Percentiles rank a stretch among this genome's conserved stretches.
phyloP scores from a whole-genome alignment of 2,888 invertebrate species.

The Villa cingulata region DNA sequence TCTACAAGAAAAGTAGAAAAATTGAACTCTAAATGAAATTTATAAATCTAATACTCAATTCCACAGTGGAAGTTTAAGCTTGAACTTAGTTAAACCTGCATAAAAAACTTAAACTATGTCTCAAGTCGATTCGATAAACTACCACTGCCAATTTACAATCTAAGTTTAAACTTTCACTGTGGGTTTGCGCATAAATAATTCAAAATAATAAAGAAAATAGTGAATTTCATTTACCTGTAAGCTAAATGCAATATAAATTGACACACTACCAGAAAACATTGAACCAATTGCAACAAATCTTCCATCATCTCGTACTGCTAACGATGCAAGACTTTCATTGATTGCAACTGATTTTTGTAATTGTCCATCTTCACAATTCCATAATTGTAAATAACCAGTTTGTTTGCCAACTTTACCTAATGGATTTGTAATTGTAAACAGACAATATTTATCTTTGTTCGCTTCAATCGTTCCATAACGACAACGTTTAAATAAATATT shows the following conservation, averaged over 20 bases:
- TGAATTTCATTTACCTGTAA: conserved; percentile 48
- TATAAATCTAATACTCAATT: not conserved
- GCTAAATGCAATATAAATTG: conserved; percentile 82
- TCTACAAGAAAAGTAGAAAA: conserved; percentile 37
- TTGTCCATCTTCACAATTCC: conserved; percentile 52
- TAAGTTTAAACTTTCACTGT: no score
- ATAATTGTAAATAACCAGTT: conserved; percentile 61
- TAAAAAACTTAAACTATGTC: no score
- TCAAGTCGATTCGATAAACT: no score
- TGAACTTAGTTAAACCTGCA: no score
- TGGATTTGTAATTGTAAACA: conserved; percentile 74
- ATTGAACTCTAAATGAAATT: not conserved
- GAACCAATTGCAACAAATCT: conserved; percentile 84
- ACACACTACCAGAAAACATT: conserved; percentile 84
- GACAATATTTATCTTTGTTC: conserved; percentile 46
- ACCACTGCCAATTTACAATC: not conserved
- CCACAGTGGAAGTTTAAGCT: no score
- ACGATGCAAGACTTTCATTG: conserved; percentile 65
- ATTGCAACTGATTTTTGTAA: conserved; percentile 46
- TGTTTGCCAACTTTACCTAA: conserved; percentile 55
- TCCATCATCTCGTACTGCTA: conserved; percentile 84
- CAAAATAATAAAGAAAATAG: not conserved
- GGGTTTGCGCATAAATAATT: no score
- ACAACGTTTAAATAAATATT: conserved; percentile 72
- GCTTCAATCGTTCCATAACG: conserved; percentile 63